phyloP scores from a whole-genome alignment of 2,797 vertebrate genomes.

The Nasua narica region DNA sequence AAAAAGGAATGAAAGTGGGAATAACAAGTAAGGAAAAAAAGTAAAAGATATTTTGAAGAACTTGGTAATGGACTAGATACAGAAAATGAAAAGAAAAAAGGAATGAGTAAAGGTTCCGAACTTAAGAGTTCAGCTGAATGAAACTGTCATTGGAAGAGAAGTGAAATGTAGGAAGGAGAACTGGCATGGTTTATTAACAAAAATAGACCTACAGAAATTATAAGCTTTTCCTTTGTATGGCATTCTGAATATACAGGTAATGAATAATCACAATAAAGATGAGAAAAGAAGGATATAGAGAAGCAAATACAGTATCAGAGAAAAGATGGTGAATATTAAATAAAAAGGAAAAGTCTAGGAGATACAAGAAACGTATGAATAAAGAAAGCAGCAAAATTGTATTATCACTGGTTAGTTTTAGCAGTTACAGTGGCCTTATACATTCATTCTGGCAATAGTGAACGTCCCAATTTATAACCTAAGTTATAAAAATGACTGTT shows the following conservation, averaged over 20 bases:
- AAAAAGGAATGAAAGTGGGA: conserved; percentile 40
- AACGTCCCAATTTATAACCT: conserved; percentile 22
- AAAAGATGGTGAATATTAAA: neutral
- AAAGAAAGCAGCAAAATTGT: conserved; percentile 22
- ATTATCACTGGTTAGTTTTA: conserved; percentile 3
- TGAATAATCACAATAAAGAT: neutral
- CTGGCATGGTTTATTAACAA: neutral
- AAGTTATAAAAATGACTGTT: conserved; percentile 38
- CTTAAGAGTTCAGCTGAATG: neutral
- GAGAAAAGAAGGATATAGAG: neutral
- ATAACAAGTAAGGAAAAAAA: conserved; percentile 7
- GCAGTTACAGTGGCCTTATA: neutral
- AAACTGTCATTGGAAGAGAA: neutral
- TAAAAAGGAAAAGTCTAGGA: neutral
- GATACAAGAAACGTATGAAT: neutral
- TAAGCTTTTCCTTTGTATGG: neutral
- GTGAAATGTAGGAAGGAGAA: neutral
- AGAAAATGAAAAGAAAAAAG: neutral
- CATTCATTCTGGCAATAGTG: neutral
- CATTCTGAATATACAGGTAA: neutral
- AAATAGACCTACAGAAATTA: neutral
- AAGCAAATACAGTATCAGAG: neutral
- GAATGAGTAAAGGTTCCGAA: neutral
- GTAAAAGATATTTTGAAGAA: conserved; percentile 9
- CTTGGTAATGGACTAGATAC: neutral